Percentiles rank a stretch among this genome's conserved stretches.
Conservation (phyloP, 2,888 invertebrate genomes). For the Erpobdella octoculata region DNA sequence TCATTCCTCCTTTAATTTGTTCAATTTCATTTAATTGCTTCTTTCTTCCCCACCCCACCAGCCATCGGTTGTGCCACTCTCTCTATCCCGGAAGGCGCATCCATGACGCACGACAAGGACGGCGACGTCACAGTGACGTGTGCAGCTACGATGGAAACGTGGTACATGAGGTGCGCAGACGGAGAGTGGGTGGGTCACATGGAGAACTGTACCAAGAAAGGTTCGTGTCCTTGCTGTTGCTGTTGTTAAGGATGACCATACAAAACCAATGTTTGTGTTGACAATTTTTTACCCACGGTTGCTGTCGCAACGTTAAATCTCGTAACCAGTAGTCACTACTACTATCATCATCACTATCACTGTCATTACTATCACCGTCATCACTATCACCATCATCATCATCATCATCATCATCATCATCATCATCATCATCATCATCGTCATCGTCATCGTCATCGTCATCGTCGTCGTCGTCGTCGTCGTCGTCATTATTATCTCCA, state of each 20-base stretch:
- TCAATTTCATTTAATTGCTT: too few species aligned
- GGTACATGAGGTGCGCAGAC: conserved; percentile 20
- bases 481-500: too few species aligned
- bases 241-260: neutral
- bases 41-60: neutral
- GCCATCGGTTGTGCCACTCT: conserved; percentile 22
- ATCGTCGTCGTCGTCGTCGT: too few species aligned
- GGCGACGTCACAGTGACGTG: conserved; percentile 25
- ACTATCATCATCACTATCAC: too few species aligned
- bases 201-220: conserved; percentile 10
- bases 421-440: neutral
- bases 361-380: neutral
- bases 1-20: too few species aligned
- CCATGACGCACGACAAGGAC: conserved; percentile 14
- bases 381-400: neutral
- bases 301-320: too few species aligned
- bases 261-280: too few species aligned
- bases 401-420: neutral
- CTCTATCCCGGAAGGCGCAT: conserved; percentile 16
- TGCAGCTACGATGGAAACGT: conserved; percentile 20
- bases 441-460: too few species aligned
- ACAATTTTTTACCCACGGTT: too few species aligned
- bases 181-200: conserved; percentile 18
- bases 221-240: neutral
- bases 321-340: too few species aligned